A percentile compares a stretch with the other conserved stretches of the same genome.
Evolutionary conservation across 2,888 invertebrate genomes (phyloP).

Genomic region (Epirrita christyi): DNA sequence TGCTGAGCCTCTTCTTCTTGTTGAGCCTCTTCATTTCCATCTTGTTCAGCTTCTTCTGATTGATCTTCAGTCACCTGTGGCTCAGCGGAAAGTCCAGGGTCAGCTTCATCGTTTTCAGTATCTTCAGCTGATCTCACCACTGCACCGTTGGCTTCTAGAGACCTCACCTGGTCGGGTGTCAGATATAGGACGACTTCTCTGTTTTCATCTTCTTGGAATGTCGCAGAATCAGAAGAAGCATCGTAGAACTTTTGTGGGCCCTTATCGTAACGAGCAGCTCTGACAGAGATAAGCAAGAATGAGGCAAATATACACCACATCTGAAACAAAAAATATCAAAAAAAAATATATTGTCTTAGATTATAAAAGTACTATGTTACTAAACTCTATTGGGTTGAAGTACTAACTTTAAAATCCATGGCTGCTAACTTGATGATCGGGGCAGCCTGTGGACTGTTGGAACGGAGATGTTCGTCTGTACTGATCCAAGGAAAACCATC

Average conservation of each 20-base stretch:
- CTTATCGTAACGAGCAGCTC: slow-evolving; percentile 49
- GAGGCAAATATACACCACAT: slow-evolving; percentile 48
- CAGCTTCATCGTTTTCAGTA: slow-evolving; percentile 32
- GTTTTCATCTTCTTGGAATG: slow-evolving; percentile 43
- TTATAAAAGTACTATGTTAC: not conserved
- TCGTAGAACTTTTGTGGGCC: slow-evolving; percentile 55
- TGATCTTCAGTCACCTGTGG: slow-evolving; percentile 34
- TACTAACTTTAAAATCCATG: slow-evolving; percentile 60
- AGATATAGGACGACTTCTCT: slow-evolving; percentile 68
- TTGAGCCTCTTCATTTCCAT: slow-evolving; percentile 33
- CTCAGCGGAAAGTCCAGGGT: slow-evolving; percentile 26
- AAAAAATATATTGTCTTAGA: not conserved
- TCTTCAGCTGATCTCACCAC: slow-evolving; percentile 43
- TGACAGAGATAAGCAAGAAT: slow-evolving; percentile 44
- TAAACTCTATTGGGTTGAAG: not conserved
- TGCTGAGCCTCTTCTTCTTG: slow-evolving; percentile 32
- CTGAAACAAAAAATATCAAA: slow-evolving; percentile 52
- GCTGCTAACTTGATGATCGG: slow-evolving; percentile 44
- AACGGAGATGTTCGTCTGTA: slow-evolving; percentile 53
- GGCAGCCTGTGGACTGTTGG: slow-evolving; percentile 48
- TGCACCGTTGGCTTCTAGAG: slow-evolving; percentile 57
- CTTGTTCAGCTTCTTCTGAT: slow-evolving; percentile 31
- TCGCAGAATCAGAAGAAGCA: slow-evolving; percentile 33
- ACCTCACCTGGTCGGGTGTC: slow-evolving; percentile 66
- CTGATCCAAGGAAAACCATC: slow-evolving; percentile 47